These are phyloP conservation scores for Drosophila murphyi DNA, from an alignment of 1,140 invertebrate species.

Conservation along the genomic window DNA sequence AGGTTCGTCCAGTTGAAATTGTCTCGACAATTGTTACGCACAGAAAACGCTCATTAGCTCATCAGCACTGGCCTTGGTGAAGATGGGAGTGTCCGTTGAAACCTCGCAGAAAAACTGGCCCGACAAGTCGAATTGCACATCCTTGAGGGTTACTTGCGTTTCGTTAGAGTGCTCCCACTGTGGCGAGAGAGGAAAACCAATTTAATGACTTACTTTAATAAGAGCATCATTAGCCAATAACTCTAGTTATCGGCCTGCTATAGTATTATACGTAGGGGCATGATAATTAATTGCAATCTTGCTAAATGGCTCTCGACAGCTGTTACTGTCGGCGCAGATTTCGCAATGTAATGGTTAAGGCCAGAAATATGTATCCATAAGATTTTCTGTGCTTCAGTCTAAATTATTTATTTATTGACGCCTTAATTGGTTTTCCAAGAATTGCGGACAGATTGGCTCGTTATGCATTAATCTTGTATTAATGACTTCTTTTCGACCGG, in stretches of 20 bases:
- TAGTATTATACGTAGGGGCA: conserved; percentile 7
- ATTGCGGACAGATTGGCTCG: conserved; percentile 2
- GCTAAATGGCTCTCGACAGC: conserved; percentile 11
- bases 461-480: background rate
- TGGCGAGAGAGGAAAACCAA: background rate
- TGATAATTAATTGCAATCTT: conserved; percentile 23
- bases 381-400: conserved; percentile 3
- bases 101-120: conserved; percentile 91
- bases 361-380: conserved; percentile 5
- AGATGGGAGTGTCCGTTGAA: conserved; percentile 90
- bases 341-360: background rate
- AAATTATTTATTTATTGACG: conserved; percentile 12
- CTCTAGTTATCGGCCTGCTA: background rate
- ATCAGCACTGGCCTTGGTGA: conserved; percentile 89
- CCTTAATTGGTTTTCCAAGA: conserved; percentile 7
- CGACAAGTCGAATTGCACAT: conserved; percentile 90
- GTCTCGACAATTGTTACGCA: conserved; percentile 85
- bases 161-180: conserved; percentile 90
- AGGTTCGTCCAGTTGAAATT: conserved; percentile 30
- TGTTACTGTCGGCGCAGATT: background rate
- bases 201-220: conserved; percentile 1
- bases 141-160: conserved; percentile 89
- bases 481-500: background rate
- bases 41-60: conserved; percentile 91
- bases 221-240: background rate